A percentile compares a stretch with the other conserved stretches of the same genome.
Conservation (phyloP, 1,140 invertebrate genomes). For the Sinella curviseta region DNA sequence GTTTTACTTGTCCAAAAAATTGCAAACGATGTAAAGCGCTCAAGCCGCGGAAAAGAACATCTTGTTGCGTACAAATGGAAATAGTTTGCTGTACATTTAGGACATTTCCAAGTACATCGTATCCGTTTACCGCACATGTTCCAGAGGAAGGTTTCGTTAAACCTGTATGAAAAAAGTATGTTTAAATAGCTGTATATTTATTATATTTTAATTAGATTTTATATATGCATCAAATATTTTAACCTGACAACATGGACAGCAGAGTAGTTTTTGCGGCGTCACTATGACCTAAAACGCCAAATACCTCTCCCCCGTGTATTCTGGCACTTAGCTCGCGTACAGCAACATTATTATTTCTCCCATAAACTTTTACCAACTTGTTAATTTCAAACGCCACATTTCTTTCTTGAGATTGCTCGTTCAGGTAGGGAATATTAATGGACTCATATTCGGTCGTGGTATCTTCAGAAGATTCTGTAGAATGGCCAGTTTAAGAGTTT, state of each 20-base stretch:
- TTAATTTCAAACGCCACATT: constrained; percentile 29
- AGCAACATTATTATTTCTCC: constrained; percentile 54
- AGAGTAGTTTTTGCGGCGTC: constrained; percentile 62
- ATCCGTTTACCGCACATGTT: constrained; percentile 67
- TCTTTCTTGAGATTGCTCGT: constrained; percentile 30
- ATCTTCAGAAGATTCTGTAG: neutral
- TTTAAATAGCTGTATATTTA: too few species aligned
- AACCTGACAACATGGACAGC: constrained; percentile 50
- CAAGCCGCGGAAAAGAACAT: constrained; percentile 86
- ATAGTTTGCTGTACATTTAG: constrained; percentile 67
- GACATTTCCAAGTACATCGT: constrained; percentile 65
- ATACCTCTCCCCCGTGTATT: constrained; percentile 62
- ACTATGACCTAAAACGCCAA: constrained; percentile 61
- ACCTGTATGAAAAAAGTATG: constrained; percentile 57
- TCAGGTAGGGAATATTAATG: constrained; percentile 28
- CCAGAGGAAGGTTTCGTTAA: constrained; percentile 69
- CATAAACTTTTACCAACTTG: constrained; percentile 38
- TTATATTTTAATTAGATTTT: too few species aligned
- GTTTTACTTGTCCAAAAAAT: constrained; percentile 78
- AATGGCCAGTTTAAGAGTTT: neutral
- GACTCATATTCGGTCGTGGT: neutral
- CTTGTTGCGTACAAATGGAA: constrained; percentile 91
- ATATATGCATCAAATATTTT: too few species aligned
- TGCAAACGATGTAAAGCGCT: constrained; percentile 88
- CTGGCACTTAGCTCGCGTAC: constrained; percentile 60